Conservation (phyloP, 2,888 invertebrate genomes). For the Dendrolimus houi region DNA sequence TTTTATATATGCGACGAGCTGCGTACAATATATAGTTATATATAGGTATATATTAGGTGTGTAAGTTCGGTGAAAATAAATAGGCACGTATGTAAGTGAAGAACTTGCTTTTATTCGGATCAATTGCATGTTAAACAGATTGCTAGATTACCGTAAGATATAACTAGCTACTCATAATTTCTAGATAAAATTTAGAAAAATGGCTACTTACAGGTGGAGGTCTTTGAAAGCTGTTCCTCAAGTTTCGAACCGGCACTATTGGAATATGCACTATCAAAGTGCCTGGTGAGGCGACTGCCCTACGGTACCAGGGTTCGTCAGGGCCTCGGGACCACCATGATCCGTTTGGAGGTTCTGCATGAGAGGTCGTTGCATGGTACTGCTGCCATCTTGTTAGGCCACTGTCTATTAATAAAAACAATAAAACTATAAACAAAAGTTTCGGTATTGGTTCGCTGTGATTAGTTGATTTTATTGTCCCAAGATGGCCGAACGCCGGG, state of each 20-base stretch:
- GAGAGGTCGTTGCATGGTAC: constrained; percentile 48
- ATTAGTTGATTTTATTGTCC: too few species aligned
- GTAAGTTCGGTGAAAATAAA: too few species aligned
- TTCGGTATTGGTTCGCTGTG: too few species aligned
- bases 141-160: too few species aligned
- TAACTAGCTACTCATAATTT: neutral
- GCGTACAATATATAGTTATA: too few species aligned
- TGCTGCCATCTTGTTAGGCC: constrained; percentile 61
- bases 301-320: constrained; percentile 50
- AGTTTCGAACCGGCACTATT: constrained; percentile 35
- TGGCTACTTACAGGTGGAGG: constrained; percentile 38
- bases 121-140: too few species aligned
- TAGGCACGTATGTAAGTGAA: too few species aligned
- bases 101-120: too few species aligned
- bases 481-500: too few species aligned
- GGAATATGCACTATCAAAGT: constrained; percentile 52
- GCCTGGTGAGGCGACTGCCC: constrained; percentile 41
- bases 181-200: neutral
- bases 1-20: too few species aligned
- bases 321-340: constrained; percentile 48
- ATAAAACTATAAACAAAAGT: too few species aligned
- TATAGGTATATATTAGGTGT: too few species aligned
- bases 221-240: constrained; percentile 34
- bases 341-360: constrained; percentile 43
- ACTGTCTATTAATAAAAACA: constrained; percentile 33